Evolutionary conservation across 1,140 invertebrate genomes (phyloP).

Genomic region (Drosophila seguyi): DNA sequence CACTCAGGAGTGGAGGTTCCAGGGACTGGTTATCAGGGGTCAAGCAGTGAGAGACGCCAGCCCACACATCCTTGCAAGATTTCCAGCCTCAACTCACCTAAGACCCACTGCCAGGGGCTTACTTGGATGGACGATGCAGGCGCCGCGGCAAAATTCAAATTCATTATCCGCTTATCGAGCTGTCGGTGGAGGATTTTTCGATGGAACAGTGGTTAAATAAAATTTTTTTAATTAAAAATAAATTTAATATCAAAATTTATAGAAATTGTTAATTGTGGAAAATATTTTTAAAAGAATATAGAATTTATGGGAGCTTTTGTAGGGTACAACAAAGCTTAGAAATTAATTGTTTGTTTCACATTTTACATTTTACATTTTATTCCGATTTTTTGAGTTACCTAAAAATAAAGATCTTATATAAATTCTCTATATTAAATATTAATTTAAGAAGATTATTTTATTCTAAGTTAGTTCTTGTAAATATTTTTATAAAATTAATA

Average conservation of each 20-base stretch:
- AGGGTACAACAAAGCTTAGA: not conserved
- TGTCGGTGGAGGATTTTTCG: slow-evolving; percentile 26
- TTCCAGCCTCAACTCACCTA: not conserved
- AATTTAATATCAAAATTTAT: not conserved
- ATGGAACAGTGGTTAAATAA: slow-evolving; percentile 30
- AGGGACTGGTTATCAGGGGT: not conserved
- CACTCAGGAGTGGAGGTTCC: not conserved
- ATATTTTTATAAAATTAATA: no score
- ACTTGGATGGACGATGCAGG: slow-evolving; percentile 14
- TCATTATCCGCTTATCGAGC: slow-evolving; percentile 74
- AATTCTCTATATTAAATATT: not conserved
- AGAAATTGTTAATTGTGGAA: not conserved
- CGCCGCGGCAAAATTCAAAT: slow-evolving; percentile 63
- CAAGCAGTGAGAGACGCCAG: slow-evolving; percentile 1
- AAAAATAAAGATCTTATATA: not conserved
- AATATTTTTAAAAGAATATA: not conserved
- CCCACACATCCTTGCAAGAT: slow-evolving; percentile 33
- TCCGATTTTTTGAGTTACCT: not conserved
- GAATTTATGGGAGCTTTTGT: not conserved
- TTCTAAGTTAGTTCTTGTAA: no score
- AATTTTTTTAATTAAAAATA: not conserved
- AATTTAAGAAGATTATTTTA: no score
- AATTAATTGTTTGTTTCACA: not conserved
- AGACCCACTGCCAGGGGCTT: not conserved
- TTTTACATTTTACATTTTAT: not conserved